Base-by-base conservation (phyloP, 2,888 invertebrate species). In the Drosophila helvetica region DNA sequence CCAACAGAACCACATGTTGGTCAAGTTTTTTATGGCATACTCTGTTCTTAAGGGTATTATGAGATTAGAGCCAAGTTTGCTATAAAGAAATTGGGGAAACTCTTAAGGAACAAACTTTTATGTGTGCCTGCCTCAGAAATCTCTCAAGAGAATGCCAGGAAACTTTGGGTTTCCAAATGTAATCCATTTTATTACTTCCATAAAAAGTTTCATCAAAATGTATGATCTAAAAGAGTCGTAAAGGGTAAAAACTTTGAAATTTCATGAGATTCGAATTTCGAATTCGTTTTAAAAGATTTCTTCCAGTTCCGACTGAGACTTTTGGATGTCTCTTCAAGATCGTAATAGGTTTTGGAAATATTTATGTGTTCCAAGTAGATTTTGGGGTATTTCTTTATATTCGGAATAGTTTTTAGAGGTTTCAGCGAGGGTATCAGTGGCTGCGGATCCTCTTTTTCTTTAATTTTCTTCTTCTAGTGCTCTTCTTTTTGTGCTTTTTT, bases 1-100 rank as follows among this genome's bases (percentile, higher is more conserved):
- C 68, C 75, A 68, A 38, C 66, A 66, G 74, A 67, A 48, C 72
- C 88, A 79, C 83, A 83, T 78, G 86, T 87, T 83, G 83, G 83
- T 87, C 88, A 83, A 83, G 86, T 79, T 77, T 70, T 48, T 64
- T 54, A 42, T 52, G 30, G 33, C 3, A 33, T 33, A 38, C 52
- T 22, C 56, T 38, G 6, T n/a, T 2, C 1, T 15, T 6, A 2
- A 1, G 38, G 38, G 38, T 38, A 7, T 7, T 7, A n/a, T 6
- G n/a, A n/a, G 38, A 38, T 38, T 15, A 2, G 38, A 2, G 15
- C 2, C 6, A 0, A 38, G 15, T 15, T 15, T 15, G 38, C 15
- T 0, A 6, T 6, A 5, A 12, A 4, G 0, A 33, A 33, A 8
- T 2, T 33, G 4, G 5, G 38, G 15, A 6, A 15, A 15, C 6